Evolutionary conservation across 2,113 vertebrate species (phyloP).

Genomic region (Malurus melanocephalus): DNA sequence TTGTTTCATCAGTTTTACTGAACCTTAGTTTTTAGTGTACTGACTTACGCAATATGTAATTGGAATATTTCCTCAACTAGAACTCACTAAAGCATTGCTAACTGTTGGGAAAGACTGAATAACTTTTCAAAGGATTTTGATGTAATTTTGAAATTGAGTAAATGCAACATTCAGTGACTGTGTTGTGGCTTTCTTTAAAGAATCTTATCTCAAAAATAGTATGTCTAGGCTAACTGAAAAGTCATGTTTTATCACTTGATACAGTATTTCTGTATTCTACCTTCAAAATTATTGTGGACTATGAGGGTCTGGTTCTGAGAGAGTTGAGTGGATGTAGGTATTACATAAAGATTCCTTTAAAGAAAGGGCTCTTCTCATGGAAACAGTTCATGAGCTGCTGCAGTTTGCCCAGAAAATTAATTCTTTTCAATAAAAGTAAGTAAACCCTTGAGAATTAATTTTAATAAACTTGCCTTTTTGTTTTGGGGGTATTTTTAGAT

Average conservation of each 20-base stretch:
- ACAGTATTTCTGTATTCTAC: neutral
- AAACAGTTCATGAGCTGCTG: neutral
- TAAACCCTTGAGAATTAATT: neutral
- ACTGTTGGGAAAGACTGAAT: neutral
- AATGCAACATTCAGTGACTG: neutral
- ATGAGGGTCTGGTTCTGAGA: neutral
- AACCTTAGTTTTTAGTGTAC: constrained; percentile 58
- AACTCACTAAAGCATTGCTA: constrained; percentile 20
- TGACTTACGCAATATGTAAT: neutral
- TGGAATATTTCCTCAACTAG: neutral
- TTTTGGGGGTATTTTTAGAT: neutral
- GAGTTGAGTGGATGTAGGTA: neutral
- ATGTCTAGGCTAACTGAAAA: neutral
- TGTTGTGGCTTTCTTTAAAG: constrained; percentile 21
- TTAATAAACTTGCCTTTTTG: neutral
- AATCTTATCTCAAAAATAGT: neutral
- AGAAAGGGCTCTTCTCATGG: neutral
- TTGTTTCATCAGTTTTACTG: constrained; percentile 46
- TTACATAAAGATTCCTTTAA: neutral
- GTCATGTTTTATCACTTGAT: neutral
- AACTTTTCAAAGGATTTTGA: neutral
- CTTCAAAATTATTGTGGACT: neutral
- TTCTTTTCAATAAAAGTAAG: constrained; percentile 16
- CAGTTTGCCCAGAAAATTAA: neutral
- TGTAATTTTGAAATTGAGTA: constrained; percentile 1